Base-by-base conservation (phyloP, 2,888 invertebrate species). In the Tachina fera region DNA sequence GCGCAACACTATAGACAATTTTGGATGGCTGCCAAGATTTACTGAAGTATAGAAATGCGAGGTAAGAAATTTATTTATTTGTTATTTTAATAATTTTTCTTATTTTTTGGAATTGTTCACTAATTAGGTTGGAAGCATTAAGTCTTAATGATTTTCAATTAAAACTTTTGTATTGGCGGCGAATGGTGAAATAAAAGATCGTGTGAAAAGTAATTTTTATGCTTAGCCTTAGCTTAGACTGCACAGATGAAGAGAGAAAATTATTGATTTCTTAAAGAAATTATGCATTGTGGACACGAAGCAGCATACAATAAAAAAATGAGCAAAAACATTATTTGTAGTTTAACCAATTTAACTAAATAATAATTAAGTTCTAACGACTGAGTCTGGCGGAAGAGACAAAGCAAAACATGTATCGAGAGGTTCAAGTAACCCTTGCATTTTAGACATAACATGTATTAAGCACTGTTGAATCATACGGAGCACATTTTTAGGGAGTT, bases 61-160 rank as follows among this genome's bases (percentile, higher is more conserved):
- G 58, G 31, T 58, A 31, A 49, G 13, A 72, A 6, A 67, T 31
- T 31, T 9, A 22, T 16, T 6, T 14, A 51, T 22, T 72, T 49
- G 9, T 22, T 22, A 76, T 51, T 43, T 11, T 10, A 49, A 22
- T 49, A 31, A 31, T 51, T 58, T 74, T 45, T 22, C 3, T 22
- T 22, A 22, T 31, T 31, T 22, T 67, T 68, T 68, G n/a, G 49
- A 43, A 74, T 81, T 39, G 68, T 83, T 80, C 83, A 67, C 78
- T 80, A 87, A 87, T 87, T 84, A 80, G 82, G 49, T 75, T 80
- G 43, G 51, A 86, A 80, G 76, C 67, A 78, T 72, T 71, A 82
- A 84, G 71, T n/a, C 72, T 79, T 75, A 75, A 75, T 79, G 75
- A 82, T 78, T 77, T 71, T 74, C 63, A 67, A 76, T 82, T 79